Evolutionary conservation across 2,113 vertebrate genomes (phyloP).

Genomic region (Pterocles burchelli): DNA sequence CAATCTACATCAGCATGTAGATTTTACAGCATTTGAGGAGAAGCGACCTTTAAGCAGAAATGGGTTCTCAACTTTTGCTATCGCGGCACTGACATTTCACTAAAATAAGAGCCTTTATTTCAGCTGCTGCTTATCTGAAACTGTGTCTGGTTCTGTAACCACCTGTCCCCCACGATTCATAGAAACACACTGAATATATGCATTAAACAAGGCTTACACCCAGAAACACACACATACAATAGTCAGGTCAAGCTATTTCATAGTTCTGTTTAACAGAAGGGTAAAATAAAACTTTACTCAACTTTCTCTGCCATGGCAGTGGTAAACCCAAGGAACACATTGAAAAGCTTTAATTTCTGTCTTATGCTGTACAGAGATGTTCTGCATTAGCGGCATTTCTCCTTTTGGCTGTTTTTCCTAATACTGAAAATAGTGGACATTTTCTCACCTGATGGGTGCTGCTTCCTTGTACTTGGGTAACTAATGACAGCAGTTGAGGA

Average conservation of each 20-base stretch:
- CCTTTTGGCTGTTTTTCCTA: neutral
- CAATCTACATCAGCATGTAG: neutral
- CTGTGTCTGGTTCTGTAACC: neutral
- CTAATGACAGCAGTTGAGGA: conserved; percentile 32
- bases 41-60: conserved; percentile 40
- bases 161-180: neutral
- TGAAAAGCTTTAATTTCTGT: neutral
- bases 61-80: conserved; percentile 8
- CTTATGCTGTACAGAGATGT: neutral
- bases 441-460: neutral
- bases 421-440: neutral
- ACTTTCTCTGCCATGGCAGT: neutral
- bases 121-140: neutral
- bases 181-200: neutral
- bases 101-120: conserved; percentile 32
- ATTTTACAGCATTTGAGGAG: neutral
- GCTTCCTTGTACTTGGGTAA: conserved; percentile 22
- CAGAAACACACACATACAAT: neutral
- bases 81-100: neutral
- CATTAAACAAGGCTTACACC: neutral
- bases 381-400: neutral
- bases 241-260: neutral
- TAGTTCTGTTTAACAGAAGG: neutral
- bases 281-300: neutral
- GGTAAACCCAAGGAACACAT: neutral